Percentiles rank a stretch among this genome's conserved stretches.
phyloP scores from a whole-genome alignment of 2,113 vertebrate genomes.

The Desmodus rotundus region DNA sequence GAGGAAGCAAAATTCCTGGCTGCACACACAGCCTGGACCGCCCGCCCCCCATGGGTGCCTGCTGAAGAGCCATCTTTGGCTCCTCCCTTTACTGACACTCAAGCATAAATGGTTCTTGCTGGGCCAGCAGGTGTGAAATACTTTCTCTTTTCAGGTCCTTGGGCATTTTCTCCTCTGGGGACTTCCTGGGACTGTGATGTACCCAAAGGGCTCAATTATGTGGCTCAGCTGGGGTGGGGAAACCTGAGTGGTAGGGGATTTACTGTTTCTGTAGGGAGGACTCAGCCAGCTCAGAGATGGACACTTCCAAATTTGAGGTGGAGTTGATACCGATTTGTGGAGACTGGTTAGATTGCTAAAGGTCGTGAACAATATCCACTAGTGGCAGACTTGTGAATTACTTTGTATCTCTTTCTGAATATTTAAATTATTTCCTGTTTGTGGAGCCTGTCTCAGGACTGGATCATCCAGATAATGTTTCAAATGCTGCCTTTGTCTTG shows the following conservation, averaged over 20 bases:
- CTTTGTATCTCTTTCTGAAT: not conserved
- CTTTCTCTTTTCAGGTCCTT: not conserved
- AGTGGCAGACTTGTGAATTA: not conserved
- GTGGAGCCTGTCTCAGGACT: not conserved
- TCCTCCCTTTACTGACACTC: constrained; percentile 29
- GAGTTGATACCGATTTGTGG: not conserved
- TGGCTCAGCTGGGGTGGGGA: not conserved
- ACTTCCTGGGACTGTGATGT: not conserved
- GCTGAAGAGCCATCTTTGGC: not conserved
- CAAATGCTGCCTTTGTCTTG: not conserved
- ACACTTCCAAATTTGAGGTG: not conserved
- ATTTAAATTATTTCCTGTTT: not conserved
- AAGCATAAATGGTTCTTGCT: not conserved
- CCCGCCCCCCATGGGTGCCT: not conserved
- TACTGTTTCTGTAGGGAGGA: not conserved
- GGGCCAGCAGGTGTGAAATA: not conserved
- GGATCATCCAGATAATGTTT: not conserved
- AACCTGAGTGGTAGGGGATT: not conserved
- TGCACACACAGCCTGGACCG: not conserved
- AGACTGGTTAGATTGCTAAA: not conserved
- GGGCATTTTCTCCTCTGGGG: not conserved
- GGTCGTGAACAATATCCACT: not conserved
- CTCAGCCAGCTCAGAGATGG: not conserved
- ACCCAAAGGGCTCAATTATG: not conserved
- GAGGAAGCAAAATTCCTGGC: not conserved